Conservation (phyloP, 2,113 vertebrate species). For the Megaptera novaeangliae region DNA sequence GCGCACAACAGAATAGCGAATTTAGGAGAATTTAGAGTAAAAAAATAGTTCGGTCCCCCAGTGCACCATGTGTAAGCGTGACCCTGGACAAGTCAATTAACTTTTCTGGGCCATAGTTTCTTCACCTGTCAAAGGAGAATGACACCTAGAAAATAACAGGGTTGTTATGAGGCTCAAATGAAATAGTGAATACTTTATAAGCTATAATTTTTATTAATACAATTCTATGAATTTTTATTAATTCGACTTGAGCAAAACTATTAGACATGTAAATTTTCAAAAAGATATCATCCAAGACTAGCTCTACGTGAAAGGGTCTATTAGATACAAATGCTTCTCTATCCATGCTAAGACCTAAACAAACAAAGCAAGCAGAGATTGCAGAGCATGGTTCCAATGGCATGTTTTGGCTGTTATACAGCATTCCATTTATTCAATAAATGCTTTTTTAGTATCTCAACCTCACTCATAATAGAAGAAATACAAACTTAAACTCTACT, state of each 20-base stretch:
- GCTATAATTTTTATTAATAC: background rate
- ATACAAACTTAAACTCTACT: background rate
- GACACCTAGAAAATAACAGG: background rate
- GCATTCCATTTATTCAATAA: constrained; percentile 17
- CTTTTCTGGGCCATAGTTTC: background rate
- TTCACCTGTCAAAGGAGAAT: background rate
- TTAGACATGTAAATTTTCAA: constrained; percentile 4
- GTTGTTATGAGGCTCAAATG: background rate
- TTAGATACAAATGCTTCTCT: background rate
- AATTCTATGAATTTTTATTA: constrained; percentile 1
- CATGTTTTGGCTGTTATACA: background rate
- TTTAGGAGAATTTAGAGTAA: background rate
- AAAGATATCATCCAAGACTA: background rate
- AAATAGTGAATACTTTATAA: background rate
- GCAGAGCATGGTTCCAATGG: background rate
- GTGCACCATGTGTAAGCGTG: background rate
- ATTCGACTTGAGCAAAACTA: background rate
- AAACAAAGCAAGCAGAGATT: background rate
- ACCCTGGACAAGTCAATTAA: background rate
- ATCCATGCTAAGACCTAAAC: background rate
- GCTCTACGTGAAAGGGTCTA: background rate
- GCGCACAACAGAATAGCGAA: background rate
- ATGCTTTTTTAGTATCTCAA: background rate
- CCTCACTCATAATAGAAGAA: background rate
- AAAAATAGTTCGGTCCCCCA: background rate